Evolutionary conservation across 2,797 vertebrate genomes (phyloP).

Genomic region (Tragopan temminckii): DNA sequence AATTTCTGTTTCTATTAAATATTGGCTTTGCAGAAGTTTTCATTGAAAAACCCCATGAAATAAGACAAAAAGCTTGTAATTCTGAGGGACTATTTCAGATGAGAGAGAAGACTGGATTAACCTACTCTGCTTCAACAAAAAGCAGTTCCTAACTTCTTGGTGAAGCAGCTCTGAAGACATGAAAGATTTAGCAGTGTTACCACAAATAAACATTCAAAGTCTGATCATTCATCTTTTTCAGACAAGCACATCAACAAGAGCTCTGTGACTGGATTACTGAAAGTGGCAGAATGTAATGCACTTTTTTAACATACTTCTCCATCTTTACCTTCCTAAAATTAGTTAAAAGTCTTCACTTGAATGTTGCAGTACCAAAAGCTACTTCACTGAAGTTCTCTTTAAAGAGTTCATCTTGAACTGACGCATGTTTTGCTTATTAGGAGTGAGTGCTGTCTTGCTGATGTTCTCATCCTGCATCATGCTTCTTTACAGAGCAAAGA

Average conservation of each 20-base stretch:
- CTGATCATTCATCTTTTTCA: not conserved
- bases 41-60: not conserved
- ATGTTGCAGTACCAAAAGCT: not conserved
- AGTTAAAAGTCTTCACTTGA: not conserved
- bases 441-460: not conserved
- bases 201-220: not conserved
- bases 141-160: not conserved
- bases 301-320: not conserved
- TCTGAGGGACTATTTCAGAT: not conserved
- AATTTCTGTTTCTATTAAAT: not conserved
- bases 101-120: not conserved
- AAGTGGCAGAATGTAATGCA: not conserved
- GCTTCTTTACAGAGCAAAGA: conserved; percentile 1
- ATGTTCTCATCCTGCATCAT: not conserved
- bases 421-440: not conserved
- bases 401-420: not conserved
- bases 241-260: not conserved
- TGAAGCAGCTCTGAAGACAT: not conserved
- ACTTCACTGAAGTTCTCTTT: not conserved
- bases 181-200: not conserved
- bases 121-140: not conserved
- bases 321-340: not conserved
- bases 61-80: not conserved
- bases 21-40: not conserved
- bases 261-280: not conserved